Evolutionary conservation across 2,113 vertebrate genomes (phyloP).

Genomic region (Callospermophilus lateralis): DNA sequence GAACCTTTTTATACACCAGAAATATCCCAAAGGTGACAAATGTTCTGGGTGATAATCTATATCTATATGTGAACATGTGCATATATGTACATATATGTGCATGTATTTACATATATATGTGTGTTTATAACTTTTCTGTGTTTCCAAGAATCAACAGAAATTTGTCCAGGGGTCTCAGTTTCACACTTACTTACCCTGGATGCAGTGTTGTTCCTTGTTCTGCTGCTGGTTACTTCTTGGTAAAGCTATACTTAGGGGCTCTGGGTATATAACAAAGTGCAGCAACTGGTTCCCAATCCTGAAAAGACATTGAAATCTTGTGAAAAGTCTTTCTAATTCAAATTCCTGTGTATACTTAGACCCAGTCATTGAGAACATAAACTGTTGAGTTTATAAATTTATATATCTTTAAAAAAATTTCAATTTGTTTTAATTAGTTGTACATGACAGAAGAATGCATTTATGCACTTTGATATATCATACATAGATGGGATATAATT

Average conservation of each 20-base stretch:
- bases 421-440: too few species aligned
- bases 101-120: neutral
- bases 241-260: neutral
- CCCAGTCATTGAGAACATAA: neutral
- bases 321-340: neutral
- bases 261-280: neutral
- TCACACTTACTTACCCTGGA: neutral
- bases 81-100: neutral
- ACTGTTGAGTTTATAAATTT: neutral
- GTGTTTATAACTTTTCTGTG: neutral
- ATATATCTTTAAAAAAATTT: neutral
- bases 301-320: neutral
- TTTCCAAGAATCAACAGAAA: neutral
- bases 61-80: neutral
- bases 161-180: neutral
- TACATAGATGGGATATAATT: too few species aligned
- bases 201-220: neutral
- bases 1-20: neutral
- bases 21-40: neutral
- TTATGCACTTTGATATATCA: too few species aligned
- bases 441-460: too few species aligned
- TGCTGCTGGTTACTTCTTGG: neutral
- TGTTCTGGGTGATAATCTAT: neutral
- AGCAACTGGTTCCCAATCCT: neutral
- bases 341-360: neutral